Conservation (phyloP, 2,113 vertebrate genomes). For the Saguinus imperator region DNA sequence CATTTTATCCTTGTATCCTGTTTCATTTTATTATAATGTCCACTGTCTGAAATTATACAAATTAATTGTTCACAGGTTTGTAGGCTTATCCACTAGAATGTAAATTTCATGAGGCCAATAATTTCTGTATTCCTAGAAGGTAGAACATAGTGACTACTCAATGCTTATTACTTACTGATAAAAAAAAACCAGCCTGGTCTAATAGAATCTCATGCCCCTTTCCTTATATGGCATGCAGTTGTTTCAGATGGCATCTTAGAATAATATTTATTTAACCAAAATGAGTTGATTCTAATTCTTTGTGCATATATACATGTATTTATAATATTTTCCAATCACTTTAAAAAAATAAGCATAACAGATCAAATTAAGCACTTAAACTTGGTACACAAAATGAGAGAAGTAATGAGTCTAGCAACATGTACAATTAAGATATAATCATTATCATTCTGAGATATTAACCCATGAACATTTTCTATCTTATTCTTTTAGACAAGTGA, state of each 20-base stretch:
- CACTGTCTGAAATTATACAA: not conserved
- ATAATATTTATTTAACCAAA: constrained; percentile 15
- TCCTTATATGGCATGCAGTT: not conserved
- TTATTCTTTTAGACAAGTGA: not conserved
- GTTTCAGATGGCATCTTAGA: not conserved
- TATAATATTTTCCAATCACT: not conserved
- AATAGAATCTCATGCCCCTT: not conserved
- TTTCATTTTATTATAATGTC: not conserved
- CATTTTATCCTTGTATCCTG: not conserved
- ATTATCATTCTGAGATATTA: not conserved
- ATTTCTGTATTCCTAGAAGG: not conserved
- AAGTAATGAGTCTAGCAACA: not conserved
- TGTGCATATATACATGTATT: not conserved
- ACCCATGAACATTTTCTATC: not conserved
- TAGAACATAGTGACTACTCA: not conserved
- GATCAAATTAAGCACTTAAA: not conserved
- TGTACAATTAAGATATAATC: not conserved
- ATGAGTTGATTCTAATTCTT: not conserved
- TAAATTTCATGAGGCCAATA: not conserved
- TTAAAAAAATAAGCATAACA: not conserved
- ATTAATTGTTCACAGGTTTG: not conserved
- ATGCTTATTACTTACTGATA: not conserved
- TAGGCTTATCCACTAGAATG: not conserved
- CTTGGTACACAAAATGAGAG: not conserved
- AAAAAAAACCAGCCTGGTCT: not conserved